Percentiles rank a stretch among this genome's conserved stretches.
Evolutionary conservation across 2,797 vertebrate species (phyloP).

Genomic region (Podarcis lilfordi): DNA sequence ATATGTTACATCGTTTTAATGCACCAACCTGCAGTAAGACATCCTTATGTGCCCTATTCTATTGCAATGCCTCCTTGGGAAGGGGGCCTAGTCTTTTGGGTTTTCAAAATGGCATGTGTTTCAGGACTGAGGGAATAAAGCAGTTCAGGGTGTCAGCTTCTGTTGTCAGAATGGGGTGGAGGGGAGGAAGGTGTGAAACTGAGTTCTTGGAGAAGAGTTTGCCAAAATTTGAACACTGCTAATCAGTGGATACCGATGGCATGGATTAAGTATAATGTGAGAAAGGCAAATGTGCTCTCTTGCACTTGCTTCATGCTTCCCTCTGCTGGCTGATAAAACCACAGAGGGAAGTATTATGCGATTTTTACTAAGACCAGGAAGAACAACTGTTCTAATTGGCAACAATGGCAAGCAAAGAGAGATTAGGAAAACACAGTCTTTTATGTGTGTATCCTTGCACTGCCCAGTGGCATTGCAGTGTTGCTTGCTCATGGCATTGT

Average conservation of each 20-base stretch:
- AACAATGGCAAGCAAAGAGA: neutral
- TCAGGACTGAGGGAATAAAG: neutral
- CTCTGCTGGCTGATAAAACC: slow-evolving; percentile 32
- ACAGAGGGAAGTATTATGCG: neutral
- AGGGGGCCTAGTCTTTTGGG: neutral
- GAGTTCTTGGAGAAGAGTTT: neutral
- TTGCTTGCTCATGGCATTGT: rapidly evolving
- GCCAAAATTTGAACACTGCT: neutral
- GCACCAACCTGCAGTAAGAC: neutral
- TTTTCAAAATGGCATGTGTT: neutral
- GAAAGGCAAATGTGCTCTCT: neutral
- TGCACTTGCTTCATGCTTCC: slow-evolving; percentile 1
- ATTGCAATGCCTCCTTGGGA: too few species aligned
- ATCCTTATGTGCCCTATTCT: neutral
- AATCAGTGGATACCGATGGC: neutral
- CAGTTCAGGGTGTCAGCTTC: neutral
- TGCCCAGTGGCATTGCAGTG: neutral
- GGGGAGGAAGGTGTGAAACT: neutral
- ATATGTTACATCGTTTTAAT: neutral
- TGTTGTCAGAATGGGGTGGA: neutral
- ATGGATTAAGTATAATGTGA: neutral
- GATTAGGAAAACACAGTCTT: neutral
- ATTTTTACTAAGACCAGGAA: neutral
- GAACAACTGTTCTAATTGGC: neutral
- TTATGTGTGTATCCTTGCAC: neutral